Conservation (phyloP, 2,888 invertebrate species). For the Anodontia alba region DNA sequence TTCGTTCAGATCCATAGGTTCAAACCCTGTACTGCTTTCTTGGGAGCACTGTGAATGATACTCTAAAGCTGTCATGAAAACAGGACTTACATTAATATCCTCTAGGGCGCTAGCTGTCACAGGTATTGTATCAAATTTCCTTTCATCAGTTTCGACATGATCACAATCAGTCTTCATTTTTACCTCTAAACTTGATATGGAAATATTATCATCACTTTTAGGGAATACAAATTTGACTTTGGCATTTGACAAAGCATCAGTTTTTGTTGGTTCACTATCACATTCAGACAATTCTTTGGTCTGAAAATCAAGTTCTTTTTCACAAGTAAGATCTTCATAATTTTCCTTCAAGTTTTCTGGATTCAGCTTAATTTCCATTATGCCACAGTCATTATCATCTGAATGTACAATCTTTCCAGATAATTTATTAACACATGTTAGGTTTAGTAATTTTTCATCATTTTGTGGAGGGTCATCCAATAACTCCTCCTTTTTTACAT, state of each 20-base stretch:
- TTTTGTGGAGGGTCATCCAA: neutral
- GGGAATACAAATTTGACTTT: no score
- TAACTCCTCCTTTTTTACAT: neutral
- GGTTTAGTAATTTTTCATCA: no score
- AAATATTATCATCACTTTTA: no score
- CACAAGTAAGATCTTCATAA: neutral
- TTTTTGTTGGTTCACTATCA: no score
- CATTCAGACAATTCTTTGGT: neutral
- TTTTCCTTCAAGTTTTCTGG: neutral
- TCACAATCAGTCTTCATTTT: neutral
- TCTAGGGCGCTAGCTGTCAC: neutral
- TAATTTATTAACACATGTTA: no score
- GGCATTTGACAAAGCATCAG: no score
- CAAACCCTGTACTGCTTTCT: slow-evolving; percentile 47
- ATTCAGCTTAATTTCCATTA: neutral
- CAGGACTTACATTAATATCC: neutral
- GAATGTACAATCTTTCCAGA: no score
- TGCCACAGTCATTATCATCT: no score
- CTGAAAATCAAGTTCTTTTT: neutral
- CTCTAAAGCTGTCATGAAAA: slow-evolving; percentile 48
- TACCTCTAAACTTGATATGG: no score
- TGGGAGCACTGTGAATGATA: slow-evolving; percentile 42
- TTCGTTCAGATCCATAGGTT: neutral
- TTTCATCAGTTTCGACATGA: neutral
- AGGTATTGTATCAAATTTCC: neutral